Conservation (phyloP, 2,888 invertebrate species). For the Drosophila tripunctata region DNA sequence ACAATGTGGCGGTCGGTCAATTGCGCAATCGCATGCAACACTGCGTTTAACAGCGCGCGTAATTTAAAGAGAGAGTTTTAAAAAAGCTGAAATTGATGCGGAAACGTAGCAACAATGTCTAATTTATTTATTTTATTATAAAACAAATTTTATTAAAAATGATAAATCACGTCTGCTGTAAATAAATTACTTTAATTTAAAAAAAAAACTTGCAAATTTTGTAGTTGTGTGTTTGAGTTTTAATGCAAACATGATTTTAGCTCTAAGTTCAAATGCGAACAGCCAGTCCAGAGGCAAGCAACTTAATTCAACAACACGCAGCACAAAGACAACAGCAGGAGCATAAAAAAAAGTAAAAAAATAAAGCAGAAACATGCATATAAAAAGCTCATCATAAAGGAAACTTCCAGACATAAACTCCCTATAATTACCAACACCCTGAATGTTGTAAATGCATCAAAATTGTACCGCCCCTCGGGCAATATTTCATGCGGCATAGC, state of each 20-base stretch:
- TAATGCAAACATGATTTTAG: constrained; percentile 1
- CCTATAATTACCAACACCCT: constrained; percentile 84
- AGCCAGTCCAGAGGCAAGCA: constrained; percentile 31
- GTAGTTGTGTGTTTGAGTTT: not conserved
- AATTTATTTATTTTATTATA: not conserved
- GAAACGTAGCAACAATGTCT: too few species aligned
- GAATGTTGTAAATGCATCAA: constrained; percentile 83
- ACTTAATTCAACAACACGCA: constrained; percentile 81
- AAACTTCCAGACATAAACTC: constrained; percentile 84
- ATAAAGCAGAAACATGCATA: constrained; percentile 46
- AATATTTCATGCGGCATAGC: constrained; percentile 73
- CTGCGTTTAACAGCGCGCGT: not conserved
- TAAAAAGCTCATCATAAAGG: constrained; percentile 76
- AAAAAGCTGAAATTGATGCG: too few species aligned
- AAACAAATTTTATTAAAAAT: not conserved
- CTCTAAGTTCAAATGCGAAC: not conserved
- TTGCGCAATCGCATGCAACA: not conserved
- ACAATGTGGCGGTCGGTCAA: constrained; percentile 29
- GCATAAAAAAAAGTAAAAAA: constrained; percentile 35
- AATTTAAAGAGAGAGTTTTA: too few species aligned
- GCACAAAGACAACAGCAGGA: constrained; percentile 27
- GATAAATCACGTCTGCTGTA: too few species aligned
- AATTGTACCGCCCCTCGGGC: constrained; percentile 82
- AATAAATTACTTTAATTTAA: not conserved
- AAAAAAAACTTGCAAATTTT: not conserved